Percentiles rank a stretch among this genome's conserved stretches.
Evolutionary conservation across 92 coral and sea anemone species (phyloP).

Genomic region (Bergia puertoricense): DNA sequence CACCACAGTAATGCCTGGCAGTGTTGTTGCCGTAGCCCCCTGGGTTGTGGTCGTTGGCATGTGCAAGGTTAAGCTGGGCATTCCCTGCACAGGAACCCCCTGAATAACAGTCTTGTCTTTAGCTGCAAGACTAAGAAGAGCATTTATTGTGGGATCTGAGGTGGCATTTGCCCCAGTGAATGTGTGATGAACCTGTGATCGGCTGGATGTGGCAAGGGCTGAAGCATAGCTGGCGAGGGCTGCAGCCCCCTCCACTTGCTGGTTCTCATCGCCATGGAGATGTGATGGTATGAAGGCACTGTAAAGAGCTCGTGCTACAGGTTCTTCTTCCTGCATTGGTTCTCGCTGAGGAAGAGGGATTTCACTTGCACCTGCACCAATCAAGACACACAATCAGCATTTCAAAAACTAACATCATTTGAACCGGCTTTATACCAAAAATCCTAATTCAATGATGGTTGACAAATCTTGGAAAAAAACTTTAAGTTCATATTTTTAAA

Average conservation of each 20-base stretch:
- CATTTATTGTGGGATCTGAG: constrained; percentile 97
- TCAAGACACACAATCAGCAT: background rate
- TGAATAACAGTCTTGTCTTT: constrained; percentile 81
- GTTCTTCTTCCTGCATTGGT: constrained; percentile 68
- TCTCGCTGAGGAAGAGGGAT: constrained; percentile 59
- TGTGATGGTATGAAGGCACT: constrained; percentile 85
- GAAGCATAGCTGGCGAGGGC: constrained; percentile 61
- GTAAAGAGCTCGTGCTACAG: constrained; percentile 82
- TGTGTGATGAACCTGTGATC: constrained; percentile 50
- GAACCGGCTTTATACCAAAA: too few relatives aligned
- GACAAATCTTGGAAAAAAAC: too few relatives aligned
- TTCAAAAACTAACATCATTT: too few relatives aligned
- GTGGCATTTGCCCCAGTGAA: constrained; percentile 71
- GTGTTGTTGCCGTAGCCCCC: constrained; percentile 59
- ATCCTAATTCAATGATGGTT: too few relatives aligned
- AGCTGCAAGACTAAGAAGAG: constrained; percentile 83
- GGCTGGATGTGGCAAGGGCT: constrained; percentile 56
- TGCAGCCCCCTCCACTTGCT: constrained; percentile 68
- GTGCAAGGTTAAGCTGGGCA: constrained; percentile 65
- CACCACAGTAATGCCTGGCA: constrained; percentile 82
- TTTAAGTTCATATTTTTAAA: too few relatives aligned
- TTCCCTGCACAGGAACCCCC: constrained; percentile 66
- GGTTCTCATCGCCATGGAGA: constrained; percentile 65
- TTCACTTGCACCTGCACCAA: constrained; percentile 23
- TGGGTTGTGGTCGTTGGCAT: constrained; percentile 50